Percentiles rank a stretch among this genome's conserved stretches.
Conservation (phyloP, 1,140 invertebrate genomes). For the Wiebesia pumilae region DNA sequence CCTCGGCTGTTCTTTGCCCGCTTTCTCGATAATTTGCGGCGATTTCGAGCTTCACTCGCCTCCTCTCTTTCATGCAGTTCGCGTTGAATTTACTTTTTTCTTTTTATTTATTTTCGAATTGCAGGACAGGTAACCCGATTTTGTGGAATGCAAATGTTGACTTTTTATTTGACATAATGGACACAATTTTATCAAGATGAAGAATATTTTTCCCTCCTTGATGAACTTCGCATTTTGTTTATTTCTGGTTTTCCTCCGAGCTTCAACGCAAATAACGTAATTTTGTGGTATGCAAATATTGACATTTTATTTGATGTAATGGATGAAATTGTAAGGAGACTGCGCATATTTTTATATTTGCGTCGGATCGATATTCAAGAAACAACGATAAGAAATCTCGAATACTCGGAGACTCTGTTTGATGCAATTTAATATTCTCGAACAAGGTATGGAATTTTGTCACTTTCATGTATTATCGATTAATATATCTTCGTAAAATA, state of each 20-base stretch:
- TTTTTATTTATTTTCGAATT: constrained; percentile 19
- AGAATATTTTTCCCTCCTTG: neutral
- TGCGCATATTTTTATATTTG: neutral
- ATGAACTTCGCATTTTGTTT: neutral
- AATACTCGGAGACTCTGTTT: neutral
- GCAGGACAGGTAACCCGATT: constrained; percentile 33
- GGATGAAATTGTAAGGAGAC: neutral
- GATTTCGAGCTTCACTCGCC: constrained; percentile 9
- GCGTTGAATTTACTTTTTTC: constrained; percentile 14
- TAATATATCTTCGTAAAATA: too few relatives aligned
- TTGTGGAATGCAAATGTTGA: constrained; percentile 42
- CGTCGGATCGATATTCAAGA: too few relatives aligned
- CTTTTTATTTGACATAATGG: constrained; percentile 38
- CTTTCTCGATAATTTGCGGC: constrained; percentile 45
- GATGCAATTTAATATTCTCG: too few relatives aligned
- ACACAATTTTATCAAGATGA: constrained; percentile 35
- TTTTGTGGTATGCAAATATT: neutral
- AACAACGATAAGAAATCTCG: neutral
- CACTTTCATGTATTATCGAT: too few relatives aligned
- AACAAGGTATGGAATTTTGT: too few relatives aligned
- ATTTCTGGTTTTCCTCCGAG: neutral
- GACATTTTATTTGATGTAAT: neutral
- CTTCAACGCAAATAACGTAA: neutral
- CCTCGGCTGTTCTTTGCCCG: neutral
- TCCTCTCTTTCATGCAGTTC: neutral